phyloP scores from a whole-genome alignment of 2,113 vertebrate genomes.

The Piprites chloris region DNA sequence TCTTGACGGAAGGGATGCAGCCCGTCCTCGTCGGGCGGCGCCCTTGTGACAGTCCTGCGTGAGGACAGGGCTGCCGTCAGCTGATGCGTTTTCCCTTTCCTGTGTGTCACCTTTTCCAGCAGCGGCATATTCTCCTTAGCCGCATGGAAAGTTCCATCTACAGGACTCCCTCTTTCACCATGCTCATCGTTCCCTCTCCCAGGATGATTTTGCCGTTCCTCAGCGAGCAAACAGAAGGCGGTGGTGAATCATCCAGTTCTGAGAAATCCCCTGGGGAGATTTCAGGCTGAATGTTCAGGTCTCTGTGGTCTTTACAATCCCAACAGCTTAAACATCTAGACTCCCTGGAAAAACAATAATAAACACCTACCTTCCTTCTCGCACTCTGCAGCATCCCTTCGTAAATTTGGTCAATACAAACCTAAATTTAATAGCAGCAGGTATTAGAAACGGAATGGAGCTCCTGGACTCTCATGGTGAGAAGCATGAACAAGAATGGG shows the following conservation, averaged over 20 bases:
- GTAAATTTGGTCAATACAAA: background rate
- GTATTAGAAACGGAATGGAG: background rate
- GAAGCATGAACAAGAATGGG: background rate
- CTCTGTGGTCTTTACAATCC: background rate
- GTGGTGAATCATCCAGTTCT: background rate
- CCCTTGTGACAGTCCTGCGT: accelerated
- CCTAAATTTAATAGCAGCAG: background rate
- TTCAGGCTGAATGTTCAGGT: background rate
- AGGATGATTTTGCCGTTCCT: background rate
- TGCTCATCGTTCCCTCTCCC: background rate
- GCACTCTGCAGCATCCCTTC: accelerated
- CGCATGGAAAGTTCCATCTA: accelerated
- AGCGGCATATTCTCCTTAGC: accelerated
- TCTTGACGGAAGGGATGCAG: background rate
- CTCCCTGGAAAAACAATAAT: background rate
- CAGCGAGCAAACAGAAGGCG: background rate
- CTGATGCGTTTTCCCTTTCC: background rate
- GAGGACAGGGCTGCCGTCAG: background rate
- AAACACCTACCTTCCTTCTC: background rate
- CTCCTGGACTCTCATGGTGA: accelerated
- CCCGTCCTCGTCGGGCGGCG: background rate
- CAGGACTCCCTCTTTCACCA: accelerated
- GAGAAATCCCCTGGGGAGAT: background rate
- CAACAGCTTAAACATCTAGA: background rate
- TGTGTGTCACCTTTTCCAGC: background rate